Percentiles rank a stretch among this genome's conserved stretches.
phyloP scores from a whole-genome alignment of 2,113 vertebrate genomes.

The Cavia aperea region DNA sequence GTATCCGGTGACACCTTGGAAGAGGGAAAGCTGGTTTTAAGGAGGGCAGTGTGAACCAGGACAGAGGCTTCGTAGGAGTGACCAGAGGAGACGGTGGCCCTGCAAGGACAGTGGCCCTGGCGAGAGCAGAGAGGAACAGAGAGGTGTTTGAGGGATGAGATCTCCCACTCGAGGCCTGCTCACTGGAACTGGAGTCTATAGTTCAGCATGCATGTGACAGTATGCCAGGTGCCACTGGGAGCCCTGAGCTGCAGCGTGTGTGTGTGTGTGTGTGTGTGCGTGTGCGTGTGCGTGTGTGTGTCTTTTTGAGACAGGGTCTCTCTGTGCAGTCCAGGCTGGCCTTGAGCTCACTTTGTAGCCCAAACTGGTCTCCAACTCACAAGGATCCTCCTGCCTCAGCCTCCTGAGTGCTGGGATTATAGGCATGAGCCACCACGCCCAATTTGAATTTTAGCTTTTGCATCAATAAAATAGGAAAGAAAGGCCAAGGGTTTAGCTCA shows the following conservation, averaged over 20 bases:
- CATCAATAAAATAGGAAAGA: neutral
- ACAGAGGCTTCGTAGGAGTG: neutral
- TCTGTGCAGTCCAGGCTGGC: no score
- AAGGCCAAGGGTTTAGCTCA: neutral
- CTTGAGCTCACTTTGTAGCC: no score
- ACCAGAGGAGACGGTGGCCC: neutral
- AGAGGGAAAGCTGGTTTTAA: neutral
- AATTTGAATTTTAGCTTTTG: neutral
- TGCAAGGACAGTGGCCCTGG: neutral
- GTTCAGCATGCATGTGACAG: neutral
- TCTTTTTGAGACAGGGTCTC: no score
- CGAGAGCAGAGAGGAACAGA: neutral
- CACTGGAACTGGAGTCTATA: neutral
- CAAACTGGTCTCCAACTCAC: no score
- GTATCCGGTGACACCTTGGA: neutral
- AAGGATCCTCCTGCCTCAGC: no score
- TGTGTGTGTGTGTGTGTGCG: no score
- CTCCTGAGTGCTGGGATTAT: no score
- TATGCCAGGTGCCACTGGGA: rapidly evolving
- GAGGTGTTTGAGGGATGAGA: neutral
- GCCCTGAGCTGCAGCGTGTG: no score
- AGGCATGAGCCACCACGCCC: no score
- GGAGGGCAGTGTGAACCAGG: neutral
- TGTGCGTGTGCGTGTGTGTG: no score
- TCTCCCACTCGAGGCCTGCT: rapidly evolving